Conservation (phyloP, 2,113 vertebrate species). For the Myodes glareolus region DNA sequence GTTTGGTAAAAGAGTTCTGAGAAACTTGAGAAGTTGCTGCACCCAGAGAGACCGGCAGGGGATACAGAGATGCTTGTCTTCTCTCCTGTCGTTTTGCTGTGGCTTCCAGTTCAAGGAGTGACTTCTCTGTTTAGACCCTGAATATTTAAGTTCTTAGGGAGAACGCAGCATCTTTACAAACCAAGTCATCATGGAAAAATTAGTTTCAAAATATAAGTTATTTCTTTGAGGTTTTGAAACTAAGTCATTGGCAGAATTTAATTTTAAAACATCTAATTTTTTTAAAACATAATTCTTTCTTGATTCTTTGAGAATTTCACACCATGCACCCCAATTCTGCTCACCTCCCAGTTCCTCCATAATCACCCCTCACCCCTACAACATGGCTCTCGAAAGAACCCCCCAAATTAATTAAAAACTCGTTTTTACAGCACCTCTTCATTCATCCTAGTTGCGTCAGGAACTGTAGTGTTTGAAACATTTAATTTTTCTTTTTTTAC, state of each 20-base stretch:
- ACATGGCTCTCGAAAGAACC: not conserved
- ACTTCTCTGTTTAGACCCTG: slow-evolving; percentile 35
- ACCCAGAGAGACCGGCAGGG: not conserved
- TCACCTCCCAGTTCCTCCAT: not conserved
- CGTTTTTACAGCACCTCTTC: not conserved
- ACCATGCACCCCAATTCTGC: not conserved
- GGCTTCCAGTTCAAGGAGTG: not conserved
- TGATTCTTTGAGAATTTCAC: not conserved
- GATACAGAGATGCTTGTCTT: not conserved
- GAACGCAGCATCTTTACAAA: slow-evolving; percentile 4
- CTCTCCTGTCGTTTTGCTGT: slow-evolving; percentile 19
- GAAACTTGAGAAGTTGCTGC: not conserved
- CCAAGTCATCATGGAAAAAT: not conserved
- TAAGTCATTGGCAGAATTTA: slow-evolving; percentile 36
- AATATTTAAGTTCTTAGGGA: not conserved
- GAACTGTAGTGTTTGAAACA: not conserved
- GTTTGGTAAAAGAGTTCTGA: not conserved
- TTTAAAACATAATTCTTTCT: not conserved
- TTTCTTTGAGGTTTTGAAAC: not conserved
- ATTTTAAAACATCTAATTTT: not conserved
- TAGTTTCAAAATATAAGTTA: not conserved
- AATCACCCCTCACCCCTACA: not conserved
- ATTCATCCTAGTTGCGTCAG: not conserved
- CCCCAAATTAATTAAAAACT: not conserved
- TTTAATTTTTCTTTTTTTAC: not conserved